Evolutionary conservation across 2,888 invertebrate species (phyloP), one percentile per base, ranked within the genome.

Genomic region (Sympetrum striolatum): DNA sequence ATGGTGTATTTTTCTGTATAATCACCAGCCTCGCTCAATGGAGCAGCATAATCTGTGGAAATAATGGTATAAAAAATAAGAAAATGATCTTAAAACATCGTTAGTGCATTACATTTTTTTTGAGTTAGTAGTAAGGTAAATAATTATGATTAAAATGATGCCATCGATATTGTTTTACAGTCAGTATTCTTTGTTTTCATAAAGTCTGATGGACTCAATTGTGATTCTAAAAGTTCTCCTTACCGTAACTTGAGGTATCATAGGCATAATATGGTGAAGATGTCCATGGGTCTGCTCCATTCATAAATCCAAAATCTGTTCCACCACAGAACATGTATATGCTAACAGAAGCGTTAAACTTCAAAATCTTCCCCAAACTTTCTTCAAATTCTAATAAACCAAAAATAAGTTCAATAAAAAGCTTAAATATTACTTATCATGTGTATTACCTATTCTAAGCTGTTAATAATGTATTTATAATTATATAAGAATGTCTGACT

Each of bases 301-400:
- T 93, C 92, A 93, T 96, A 92, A 96, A 98, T 90, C 96, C 97
- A 93, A 96, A 97, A 93, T 97, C 98, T 0, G 97, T 97, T 90
- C 98, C 98, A 22, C 98, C 98, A 92, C 96, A 96, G 94, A 98
- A 98, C 97, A 98, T 98, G 93, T 98, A 99, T 92, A 98, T 96
- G 93, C 98, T 98, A 64, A 98, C 96, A 90, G 96, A 96, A 14
- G 95, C 95, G 90, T 94, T 94, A 44, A 93, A 80, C 37, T 82
- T 90, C 39, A 90, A 64, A 82, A 90, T 90, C 8, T 39, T 82
- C 0, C 91, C 79, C 31, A 94, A 92, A 92, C 94, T 93, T 90
- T 93, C 92, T 12, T 93, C 92, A 15, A 94, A 90, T 35, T 82
- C 90, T 90, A 79, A 18, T 18, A 18, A 53, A 53, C 44, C n/a